phyloP scores from a whole-genome alignment of 1,140 invertebrate genomes.

The Reticulitermes speratus region DNA sequence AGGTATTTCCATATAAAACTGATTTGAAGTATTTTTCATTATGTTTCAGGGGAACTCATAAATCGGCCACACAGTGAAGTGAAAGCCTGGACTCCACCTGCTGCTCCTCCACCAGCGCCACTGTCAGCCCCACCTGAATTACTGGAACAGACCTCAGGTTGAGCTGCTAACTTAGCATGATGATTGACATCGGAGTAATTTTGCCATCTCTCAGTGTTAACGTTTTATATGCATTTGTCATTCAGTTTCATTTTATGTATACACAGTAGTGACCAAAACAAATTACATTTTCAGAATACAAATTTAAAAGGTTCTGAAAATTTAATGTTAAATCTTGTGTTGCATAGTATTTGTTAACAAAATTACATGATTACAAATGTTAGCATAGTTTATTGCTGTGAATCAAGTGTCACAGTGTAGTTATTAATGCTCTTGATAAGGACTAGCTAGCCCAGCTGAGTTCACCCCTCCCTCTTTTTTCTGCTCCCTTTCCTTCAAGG shows the following conservation, averaged over 20 bases:
- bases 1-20: background rate
- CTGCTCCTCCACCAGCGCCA: slow-evolving; percentile 57
- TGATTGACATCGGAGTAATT: background rate
- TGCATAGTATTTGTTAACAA: no score
- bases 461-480: no score
- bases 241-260: background rate
- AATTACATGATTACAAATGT: no score
- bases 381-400: no score
- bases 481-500: no score
- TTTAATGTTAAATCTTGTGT: no score
- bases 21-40: background rate
- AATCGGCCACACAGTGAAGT: slow-evolving; percentile 68
- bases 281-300: background rate
- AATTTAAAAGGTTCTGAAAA: no score
- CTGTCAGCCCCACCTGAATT: slow-evolving; percentile 66
- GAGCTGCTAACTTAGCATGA: slow-evolving; percentile 41
- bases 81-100: slow-evolving; percentile 64
- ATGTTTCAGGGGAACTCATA: slow-evolving; percentile 50
- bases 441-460: no score
- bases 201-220: background rate
- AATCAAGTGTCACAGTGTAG: no score
- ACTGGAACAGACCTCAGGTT: slow-evolving; percentile 49
- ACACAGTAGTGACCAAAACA: background rate
- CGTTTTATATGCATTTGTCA: background rate
- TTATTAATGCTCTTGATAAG: no score